Evolutionary conservation across 2,113 vertebrate species (phyloP), one percentile per base, ranked within the genome.

Genomic region (Sclerurus mexicanus): DNA sequence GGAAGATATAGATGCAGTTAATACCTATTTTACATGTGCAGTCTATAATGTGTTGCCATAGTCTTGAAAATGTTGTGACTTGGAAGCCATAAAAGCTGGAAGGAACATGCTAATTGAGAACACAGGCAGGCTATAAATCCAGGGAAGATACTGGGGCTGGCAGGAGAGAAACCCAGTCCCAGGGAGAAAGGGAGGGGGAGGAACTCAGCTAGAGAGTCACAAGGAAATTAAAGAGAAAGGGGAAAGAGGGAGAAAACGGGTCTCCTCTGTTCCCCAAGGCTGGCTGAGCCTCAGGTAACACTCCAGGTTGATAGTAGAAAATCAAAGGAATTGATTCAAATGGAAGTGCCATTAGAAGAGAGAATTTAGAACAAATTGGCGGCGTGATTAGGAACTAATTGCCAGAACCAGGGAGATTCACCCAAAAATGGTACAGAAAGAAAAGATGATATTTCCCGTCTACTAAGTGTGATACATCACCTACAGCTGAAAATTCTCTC

Each of bases 61-160:
- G 95, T 78, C 92, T 95, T 31, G 76, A 60, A 95, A 95, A 93
- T 94, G 90, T 96, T 96, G 96, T 93, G 95, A 95, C 94, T 96
- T 44, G 90, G 80, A 93, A 95, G 90, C 86, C 83, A 67, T 84
- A 89, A 92, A 95, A 92, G 86, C 95, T 95, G 89, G 90, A 93
- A 95, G 79, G 94, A 95, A 95, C 83, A 89, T 86, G 86, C 80
- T 97, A 95, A 96, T 95, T 95, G 96, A 95, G 94, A 93, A 67
- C 80, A 89, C 46, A 95, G 90, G 74, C 85, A 84, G 86, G 68
- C 83, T 95, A 85, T 86, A 95, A 95, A 97, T 89, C 76, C 25
- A 2, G 11, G 94, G 92, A 35, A 96, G 93, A 92, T 79, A 90
- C 79, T 2, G 0, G 68, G 79, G 94, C 88, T 93, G 95, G 79